Evolutionary conservation across 1,140 invertebrate genomes (phyloP).

Genomic region (Drosophila baimaii): DNA sequence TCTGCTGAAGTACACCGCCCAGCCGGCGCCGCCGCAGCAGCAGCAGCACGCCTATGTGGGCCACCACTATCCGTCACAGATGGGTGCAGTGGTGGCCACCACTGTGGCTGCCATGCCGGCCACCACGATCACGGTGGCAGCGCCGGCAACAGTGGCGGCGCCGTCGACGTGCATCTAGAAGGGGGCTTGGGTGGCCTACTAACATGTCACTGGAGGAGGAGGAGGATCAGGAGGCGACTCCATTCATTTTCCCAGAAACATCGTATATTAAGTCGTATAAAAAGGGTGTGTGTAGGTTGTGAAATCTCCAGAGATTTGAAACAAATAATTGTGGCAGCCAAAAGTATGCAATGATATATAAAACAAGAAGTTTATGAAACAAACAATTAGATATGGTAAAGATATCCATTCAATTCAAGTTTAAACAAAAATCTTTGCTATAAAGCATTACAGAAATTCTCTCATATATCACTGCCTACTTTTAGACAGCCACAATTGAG

Average conservation of each 20-base stretch:
- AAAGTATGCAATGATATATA: background rate
- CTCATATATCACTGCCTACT: background rate
- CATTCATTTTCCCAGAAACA: conserved; percentile 30
- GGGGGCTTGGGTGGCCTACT: background rate
- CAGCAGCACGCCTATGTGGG: conserved; percentile 67
- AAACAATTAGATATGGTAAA: background rate
- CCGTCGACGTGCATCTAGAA: conserved; percentile 70
- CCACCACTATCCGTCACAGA: conserved; percentile 56
- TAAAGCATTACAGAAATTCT: background rate
- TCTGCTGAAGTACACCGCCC: conserved; percentile 71
- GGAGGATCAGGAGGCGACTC: background rate
- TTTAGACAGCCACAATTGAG: background rate
- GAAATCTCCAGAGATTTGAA: conserved; percentile 22
- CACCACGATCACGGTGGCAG: conserved; percentile 73
- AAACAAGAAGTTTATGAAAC: background rate
- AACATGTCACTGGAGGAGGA: too few relatives aligned
- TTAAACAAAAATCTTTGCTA: background rate
- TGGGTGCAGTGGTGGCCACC: conserved; percentile 68
- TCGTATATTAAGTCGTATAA: conserved; percentile 37
- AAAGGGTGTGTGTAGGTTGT: background rate
- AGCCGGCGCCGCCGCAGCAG: conserved; percentile 51
- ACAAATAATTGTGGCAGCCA: background rate
- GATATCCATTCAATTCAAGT: background rate
- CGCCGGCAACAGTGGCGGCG: conserved; percentile 67
- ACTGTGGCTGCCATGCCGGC: conserved; percentile 69